Evolutionary conservation across 2,888 invertebrate species (phyloP), one percentile per base, ranked within the genome.

Genomic region (Empis stercorea): DNA sequence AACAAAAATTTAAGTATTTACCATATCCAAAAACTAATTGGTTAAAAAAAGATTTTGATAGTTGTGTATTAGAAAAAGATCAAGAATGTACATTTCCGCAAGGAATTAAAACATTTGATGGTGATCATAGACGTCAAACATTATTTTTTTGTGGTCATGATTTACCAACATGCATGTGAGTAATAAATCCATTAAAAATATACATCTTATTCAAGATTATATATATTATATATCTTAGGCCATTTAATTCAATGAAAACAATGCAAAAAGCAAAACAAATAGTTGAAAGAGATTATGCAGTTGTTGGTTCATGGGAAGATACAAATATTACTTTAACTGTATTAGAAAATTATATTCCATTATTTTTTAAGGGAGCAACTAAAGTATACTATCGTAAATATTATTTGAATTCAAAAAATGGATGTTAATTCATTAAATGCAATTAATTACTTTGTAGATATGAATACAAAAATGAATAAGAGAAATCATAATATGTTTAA

Each of bases 111-210:
- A 85, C 85, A 62, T 84, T 85, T 9, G 84, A 86, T 54, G 85
- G 86, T 0, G 87, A 87, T 66, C 87, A 87, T 62, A 74, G 87
- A 46, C 70, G 87, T 23, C 86, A 87, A 61, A 82, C 84, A 5
- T 77, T 87, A 59, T 87, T 88, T 71, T 88, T 88, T 69, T 89
- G 88, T 61, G 88, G 89, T 7, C 88, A 88, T 61, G 81, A 84
- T 54, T 43, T 48, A 15, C 79, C 10, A 5, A 36, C 48, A 30
- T 55, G 55, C 38, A 38, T 55, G 55, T 55, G 48, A 55, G 55
- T 55, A 50, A 10, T 5, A 16, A 36, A 36, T n/a, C 5, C 9
- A 37, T 2, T 10, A 15, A 38, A 3, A 38, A 37, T 15, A 37
- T 15, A 16, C 37, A 36, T 36, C 6, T 37, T n/a, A n/a, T 4